Conservation (phyloP, 2,113 vertebrate genomes). For the Callocephalon fimbriatum region DNA sequence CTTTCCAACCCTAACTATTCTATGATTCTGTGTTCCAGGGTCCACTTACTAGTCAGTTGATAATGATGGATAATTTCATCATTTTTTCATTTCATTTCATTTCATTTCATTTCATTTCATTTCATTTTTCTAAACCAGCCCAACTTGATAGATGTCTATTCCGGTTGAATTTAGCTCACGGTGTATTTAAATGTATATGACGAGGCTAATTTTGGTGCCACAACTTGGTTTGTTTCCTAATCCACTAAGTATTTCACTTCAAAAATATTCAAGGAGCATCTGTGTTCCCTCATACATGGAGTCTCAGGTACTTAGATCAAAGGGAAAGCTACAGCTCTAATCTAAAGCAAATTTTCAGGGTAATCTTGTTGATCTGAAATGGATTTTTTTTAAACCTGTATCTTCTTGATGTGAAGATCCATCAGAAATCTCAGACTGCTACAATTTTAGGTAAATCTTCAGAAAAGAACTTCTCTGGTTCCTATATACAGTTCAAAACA, state of each 20-base stretch:
- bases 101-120: background rate
- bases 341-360: background rate
- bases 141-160: background rate
- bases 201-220: background rate
- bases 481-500: background rate
- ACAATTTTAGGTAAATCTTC: background rate
- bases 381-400: background rate
- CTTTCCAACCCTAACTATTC: no score
- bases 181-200: slow-evolving; percentile 30
- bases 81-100: background rate
- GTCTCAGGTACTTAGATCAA: background rate
- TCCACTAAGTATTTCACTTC: background rate
- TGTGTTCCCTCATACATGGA: background rate
- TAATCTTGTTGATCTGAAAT: slow-evolving; percentile 40
- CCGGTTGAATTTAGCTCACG: background rate
- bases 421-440: background rate
- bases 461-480: background rate
- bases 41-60: background rate
- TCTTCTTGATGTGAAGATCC: slow-evolving; percentile 32
- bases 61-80: background rate
- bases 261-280: slow-evolving; percentile 26
- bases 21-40: background rate
- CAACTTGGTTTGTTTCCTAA: background rate
- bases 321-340: slow-evolving; percentile 30
- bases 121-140: background rate